Evolutionary conservation across 2,113 vertebrate species (phyloP).

Genomic region (Platichthys stellatus): DNA sequence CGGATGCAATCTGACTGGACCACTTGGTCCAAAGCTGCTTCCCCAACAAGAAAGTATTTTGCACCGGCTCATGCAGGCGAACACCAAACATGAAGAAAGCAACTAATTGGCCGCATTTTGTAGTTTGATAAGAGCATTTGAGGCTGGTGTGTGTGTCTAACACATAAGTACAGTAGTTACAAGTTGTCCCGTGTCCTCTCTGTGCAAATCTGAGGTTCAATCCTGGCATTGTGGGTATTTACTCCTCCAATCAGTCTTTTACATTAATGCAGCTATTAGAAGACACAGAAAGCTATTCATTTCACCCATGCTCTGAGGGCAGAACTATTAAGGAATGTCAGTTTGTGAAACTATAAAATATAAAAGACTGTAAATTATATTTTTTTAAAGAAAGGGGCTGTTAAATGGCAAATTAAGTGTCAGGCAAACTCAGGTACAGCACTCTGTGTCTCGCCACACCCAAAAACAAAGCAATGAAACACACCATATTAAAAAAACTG

Average conservation of each 20-base stretch:
- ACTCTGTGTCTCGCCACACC: slow-evolving; percentile 34
- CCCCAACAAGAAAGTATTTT: slow-evolving; percentile 58
- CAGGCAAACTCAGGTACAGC: slow-evolving; percentile 53
- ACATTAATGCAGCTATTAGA: slow-evolving; percentile 48
- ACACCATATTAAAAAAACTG: slow-evolving; percentile 55
- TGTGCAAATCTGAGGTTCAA: slow-evolving; percentile 68
- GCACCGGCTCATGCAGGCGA: slow-evolving; percentile 31
- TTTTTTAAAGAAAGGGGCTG: slow-evolving; percentile 27
- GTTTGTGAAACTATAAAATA: slow-evolving; percentile 47
- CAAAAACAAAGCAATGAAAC: slow-evolving; percentile 47
- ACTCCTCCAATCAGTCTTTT: slow-evolving; percentile 35
- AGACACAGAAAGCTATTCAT: slow-evolving; percentile 58
- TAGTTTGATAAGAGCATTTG: slow-evolving; percentile 52
- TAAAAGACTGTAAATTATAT: slow-evolving; percentile 49
- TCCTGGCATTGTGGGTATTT: slow-evolving; percentile 51
- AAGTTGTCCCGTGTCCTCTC: slow-evolving; percentile 48
- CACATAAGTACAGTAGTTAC: slow-evolving; percentile 50
- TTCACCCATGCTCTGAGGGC: slow-evolving; percentile 46
- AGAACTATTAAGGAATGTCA: slow-evolving; percentile 64
- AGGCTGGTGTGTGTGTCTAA: slow-evolving; percentile 56
- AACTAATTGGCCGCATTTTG: slow-evolving; percentile 39
- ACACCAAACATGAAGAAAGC: slow-evolving; percentile 45
- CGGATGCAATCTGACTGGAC: slow-evolving; percentile 64
- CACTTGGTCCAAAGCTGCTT: slow-evolving; percentile 57
- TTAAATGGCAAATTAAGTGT: slow-evolving; percentile 53